Base-by-base conservation (phyloP, 2,888 invertebrate species). In the Sinotaia quadrata region DNA sequence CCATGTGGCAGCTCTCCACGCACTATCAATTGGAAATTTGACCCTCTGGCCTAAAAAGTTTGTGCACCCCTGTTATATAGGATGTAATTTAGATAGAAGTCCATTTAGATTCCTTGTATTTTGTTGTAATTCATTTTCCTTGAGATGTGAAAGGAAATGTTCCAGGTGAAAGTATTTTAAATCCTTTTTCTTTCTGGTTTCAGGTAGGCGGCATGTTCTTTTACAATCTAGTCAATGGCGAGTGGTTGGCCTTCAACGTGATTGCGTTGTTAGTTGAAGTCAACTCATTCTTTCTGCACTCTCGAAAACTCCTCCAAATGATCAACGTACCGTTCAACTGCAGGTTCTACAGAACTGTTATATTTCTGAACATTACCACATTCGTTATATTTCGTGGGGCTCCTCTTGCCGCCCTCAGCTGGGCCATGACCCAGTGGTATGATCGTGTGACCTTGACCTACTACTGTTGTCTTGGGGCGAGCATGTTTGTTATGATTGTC, bases 231-330 rank as follows among this genome's bases (percentile, higher is more conserved):
- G 74, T 80, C 44, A 67, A 69, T 29, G 73, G 77, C 49, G 77
- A 78, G 33, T 84, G 84, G 71, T 81, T 88, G 44, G 84, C 81
- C 2, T 87, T 84, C 79, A 87, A 81, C 69, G 76, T 81, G 18
- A 69, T 88, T 21, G 87, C 87, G 4, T 75, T 88, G 21, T 76
- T 85, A 66, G 82, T 84, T 12, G 87, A 88, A 69, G 80, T 87
- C 61, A 88, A 88, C 81, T 86, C 84, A 67, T 80, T 87, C 68
- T 87, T 87, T 74, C 81, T 88, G 8, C 88, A 88, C 72, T 80
- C 84, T 44, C 76, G 88, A 18, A 87, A 88, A 75, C 81, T 88
- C n/a, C 68, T 87, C 10, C 87, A 87, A 75, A 83, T 87, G 83
- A 68, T 75, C 29, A 59, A 81, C 27, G 72, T 78, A 8, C 71